These are phyloP conservation scores for Pelodiscus sinensis DNA, from an alignment of 2,113 vertebrate species.

Conservation along the genomic window DNA sequence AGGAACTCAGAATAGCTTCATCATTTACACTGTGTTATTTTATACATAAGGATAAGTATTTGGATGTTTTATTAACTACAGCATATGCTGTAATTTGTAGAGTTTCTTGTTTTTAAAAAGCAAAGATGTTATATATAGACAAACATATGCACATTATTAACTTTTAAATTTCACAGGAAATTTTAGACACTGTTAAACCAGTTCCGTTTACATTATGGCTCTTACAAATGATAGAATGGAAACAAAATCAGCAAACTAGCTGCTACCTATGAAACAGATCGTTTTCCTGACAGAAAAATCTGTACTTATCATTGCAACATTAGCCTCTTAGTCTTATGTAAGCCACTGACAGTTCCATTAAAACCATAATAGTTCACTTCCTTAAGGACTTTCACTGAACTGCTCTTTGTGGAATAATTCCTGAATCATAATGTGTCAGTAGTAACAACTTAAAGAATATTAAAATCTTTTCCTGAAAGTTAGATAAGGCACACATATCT, in stretches of 20 bases:
- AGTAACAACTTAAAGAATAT: background rate
- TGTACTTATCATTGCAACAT: background rate
- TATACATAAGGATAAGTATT: background rate
- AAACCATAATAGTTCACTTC: background rate
- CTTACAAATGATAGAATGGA: background rate
- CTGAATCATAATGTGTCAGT: background rate
- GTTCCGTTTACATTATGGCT: background rate
- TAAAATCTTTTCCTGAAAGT: background rate
- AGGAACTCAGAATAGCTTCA: background rate
- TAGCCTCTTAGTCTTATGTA: background rate
- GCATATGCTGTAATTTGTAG: background rate
- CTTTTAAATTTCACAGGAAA: background rate
- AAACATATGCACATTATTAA: background rate
- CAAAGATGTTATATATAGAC: accelerated
- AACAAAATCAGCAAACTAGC: background rate
- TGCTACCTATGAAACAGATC: background rate
- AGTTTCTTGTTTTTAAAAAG: background rate
- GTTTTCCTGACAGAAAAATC: background rate
- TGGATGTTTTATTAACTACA: background rate
- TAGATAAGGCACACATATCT: background rate
- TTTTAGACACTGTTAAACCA: background rate
- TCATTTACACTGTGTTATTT: background rate
- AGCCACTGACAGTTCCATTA: background rate
- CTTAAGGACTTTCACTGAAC: background rate
- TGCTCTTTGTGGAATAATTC: background rate